Conservation (phyloP, 53 echinoderm and acorn worm genomes). For the Zoroaster sp. region DNA sequence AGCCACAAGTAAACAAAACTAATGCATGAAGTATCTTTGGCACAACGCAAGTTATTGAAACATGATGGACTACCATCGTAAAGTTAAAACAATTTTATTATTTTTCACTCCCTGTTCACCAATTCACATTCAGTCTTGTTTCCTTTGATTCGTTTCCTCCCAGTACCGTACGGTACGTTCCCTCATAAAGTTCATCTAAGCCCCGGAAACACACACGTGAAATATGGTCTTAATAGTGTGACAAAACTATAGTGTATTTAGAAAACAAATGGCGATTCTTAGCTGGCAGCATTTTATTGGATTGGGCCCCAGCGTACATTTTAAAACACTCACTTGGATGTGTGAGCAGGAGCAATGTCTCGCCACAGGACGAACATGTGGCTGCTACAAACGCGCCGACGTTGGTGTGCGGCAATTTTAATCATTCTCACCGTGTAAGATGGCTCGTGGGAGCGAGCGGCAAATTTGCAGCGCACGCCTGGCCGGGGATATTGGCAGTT, state of each 20-base stretch:
- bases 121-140: too few relatives aligned
- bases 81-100: too few relatives aligned
- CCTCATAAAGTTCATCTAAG: slow-evolving; percentile 6
- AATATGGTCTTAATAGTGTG: not conserved
- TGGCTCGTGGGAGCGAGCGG: not conserved
- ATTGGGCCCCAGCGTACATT: not conserved
- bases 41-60: too few relatives aligned
- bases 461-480: not conserved
- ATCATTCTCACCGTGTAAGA: not conserved
- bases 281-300: not conserved
- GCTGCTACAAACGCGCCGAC: slow-evolving; percentile 36
- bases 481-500: not conserved
- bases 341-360: not conserved
- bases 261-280: not conserved
- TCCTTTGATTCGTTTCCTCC: too few relatives aligned
- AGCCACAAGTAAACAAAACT: too few relatives aligned
- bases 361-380: not conserved
- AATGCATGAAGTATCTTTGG: too few relatives aligned
- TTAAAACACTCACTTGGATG: not conserved
- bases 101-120: too few relatives aligned
- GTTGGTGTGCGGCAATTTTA: not conserved
- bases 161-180: too few relatives aligned
- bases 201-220: not conserved
- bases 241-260: not conserved
- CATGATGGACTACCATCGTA: too few relatives aligned